Conservation (phyloP, 2,797 vertebrate species). For the Sternarchorhynchus goeldii region DNA sequence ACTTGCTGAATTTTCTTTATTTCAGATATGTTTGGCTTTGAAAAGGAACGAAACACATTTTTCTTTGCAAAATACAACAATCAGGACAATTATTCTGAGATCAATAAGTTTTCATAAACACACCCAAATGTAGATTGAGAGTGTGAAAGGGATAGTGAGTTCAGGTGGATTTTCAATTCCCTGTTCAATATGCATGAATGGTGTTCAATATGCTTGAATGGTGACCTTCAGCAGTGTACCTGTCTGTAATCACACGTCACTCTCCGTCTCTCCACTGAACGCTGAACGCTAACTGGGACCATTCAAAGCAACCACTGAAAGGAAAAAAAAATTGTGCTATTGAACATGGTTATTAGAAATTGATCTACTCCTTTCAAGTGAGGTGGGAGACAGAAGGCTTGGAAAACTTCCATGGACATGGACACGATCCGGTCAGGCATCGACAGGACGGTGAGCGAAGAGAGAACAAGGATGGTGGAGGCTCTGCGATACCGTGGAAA, state of each 20-base stretch:
- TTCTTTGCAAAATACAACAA: constrained; percentile 40
- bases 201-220: constrained; percentile 56
- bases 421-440: constrained; percentile 41
- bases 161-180: constrained; percentile 57
- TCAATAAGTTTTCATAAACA: constrained; percentile 58
- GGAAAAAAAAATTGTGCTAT: constrained; percentile 55
- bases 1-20: constrained; percentile 28
- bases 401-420: constrained; percentile 52
- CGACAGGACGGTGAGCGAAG: too few relatives aligned
- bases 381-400: constrained; percentile 48
- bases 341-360: constrained; percentile 62
- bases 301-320: constrained; percentile 59
- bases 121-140: constrained; percentile 44
- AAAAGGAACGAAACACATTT: constrained; percentile 31
- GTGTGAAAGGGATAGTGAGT: constrained; percentile 45
- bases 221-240: constrained; percentile 58
- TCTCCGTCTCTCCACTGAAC: constrained; percentile 49
- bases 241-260: constrained; percentile 58
- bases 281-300: constrained; percentile 58
- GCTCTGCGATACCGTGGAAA: constrained; percentile 31
- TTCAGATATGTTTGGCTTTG: constrained; percentile 40
- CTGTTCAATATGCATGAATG: constrained; percentile 56
- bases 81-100: constrained; percentile 48
- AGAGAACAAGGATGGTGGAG: background rate
- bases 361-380: constrained; percentile 59